Base-by-base conservation (phyloP, 2,113 vertebrate species). In the Sebastes fasciatus region DNA sequence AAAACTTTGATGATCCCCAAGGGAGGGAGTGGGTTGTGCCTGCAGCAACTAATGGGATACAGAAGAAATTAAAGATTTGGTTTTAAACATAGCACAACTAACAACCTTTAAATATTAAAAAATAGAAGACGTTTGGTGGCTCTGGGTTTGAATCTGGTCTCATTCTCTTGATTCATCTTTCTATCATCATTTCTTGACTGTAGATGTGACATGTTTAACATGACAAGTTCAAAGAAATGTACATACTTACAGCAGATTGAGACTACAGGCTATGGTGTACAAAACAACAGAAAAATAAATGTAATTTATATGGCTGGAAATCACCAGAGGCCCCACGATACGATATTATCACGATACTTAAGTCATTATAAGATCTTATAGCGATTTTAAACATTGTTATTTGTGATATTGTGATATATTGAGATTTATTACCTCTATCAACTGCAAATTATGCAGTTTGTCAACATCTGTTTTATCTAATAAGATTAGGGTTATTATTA, bases 1-100 rank as follows among this genome's bases (percentile, higher is more conserved):
- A 60, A 5, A 78, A 74, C 55, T 75, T 77, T 71, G 69, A 80
- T 79, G 61, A 80, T 69, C 55, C 55, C 46, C 5, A 10, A 26
- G 68, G 52, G 69, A 42, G 26, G 2, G 26, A 65, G 9, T 72
- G 61, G 46, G 4, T 69, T 66, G 43, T 26, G 46, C 60, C 34
- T 71, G 61, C 12, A 79, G 52, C 23, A 43, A 77, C 6, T n/a
- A 80, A 80, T 23, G 21, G n/a, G n/a, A 77, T 52, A 54, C 77
- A 75, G 64, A 9, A 72, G 21, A 58, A 14, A 80, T 19, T 3
- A 60, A 79, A 49, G 46, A 58, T 16, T 72, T 17, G 0, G 26
- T 75, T 83, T 62, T 55, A 40, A 81, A 77, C 61, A 60, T 23
- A 49, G 12, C 45, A 61, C 61, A n/a, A 17, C 4, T 2, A 77